Evolutionary conservation across 1,140 invertebrate genomes (phyloP).

Genomic region (Reticulitermes speratus): DNA sequence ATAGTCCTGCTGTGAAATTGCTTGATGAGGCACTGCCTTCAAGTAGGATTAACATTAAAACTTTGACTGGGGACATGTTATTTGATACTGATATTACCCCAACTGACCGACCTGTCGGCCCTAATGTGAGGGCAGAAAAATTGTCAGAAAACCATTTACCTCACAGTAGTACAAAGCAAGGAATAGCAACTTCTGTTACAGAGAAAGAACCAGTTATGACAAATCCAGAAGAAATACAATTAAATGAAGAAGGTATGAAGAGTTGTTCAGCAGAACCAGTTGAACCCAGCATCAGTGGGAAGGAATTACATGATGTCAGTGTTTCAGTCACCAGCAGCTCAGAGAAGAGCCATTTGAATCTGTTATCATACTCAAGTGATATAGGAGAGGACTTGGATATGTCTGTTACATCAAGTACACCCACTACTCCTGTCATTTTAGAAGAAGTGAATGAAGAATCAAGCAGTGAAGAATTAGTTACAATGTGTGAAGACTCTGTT

Average conservation of each 20-base stretch:
- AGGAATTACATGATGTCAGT: too few relatives aligned
- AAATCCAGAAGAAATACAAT: too few relatives aligned
- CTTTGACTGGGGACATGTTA: background rate
- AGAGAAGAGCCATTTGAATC: background rate
- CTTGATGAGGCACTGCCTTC: too few relatives aligned
- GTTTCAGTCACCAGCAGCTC: background rate
- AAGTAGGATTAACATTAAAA: too few relatives aligned
- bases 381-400: slow-evolving; percentile 5
- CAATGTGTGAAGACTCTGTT: too few relatives aligned
- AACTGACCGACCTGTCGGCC: background rate
- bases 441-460: background rate
- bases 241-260: too few relatives aligned
- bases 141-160: background rate
- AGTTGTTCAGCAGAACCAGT: too few relatives aligned
- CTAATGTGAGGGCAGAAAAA: background rate
- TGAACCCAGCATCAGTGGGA: too few relatives aligned
- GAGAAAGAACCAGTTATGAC: too few relatives aligned
- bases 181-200: too few relatives aligned
- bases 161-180: background rate
- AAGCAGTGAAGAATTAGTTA: background rate
- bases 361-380: background rate
- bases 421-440: background rate
- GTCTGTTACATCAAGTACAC: background rate
- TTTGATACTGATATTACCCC: background rate
- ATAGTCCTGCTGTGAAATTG: too few relatives aligned